Evolutionary conservation across 2,113 vertebrate genomes (phyloP).

Genomic region (Blennius ocellaris): DNA sequence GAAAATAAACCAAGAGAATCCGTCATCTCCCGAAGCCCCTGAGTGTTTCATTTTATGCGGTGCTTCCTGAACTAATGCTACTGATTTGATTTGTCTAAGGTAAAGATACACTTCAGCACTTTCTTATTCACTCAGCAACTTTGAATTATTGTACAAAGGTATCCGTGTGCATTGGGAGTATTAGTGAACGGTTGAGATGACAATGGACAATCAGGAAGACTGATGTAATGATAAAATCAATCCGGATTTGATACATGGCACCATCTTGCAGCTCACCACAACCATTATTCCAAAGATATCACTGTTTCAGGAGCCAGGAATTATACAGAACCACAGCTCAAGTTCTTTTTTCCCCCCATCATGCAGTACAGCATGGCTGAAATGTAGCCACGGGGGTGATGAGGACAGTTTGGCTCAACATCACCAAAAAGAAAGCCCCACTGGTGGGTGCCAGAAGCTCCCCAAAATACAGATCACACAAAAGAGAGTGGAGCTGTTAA

Average conservation of each 20-base stretch:
- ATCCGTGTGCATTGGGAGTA: not conserved
- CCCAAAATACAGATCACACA: conserved; percentile 43
- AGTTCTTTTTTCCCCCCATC: conserved; percentile 22
- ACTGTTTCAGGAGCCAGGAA: conserved; percentile 21
- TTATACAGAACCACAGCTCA: conserved; percentile 46
- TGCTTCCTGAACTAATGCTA: conserved; percentile 43
- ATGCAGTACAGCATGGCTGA: conserved; percentile 15
- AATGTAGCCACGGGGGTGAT: conserved; percentile 49
- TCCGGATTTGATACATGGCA: conserved; percentile 51
- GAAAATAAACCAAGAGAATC: conserved; percentile 30
- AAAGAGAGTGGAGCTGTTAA: conserved; percentile 56
- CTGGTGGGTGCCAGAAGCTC: conserved; percentile 59
- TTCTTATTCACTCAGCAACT: conserved; percentile 30
- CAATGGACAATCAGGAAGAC: conserved; percentile 46
- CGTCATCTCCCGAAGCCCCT: conserved; percentile 31
- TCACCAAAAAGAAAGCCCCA: conserved; percentile 46
- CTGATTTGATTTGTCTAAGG: conserved; percentile 53
- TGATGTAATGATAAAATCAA: conserved; percentile 58
- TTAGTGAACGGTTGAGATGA: conserved; percentile 29
- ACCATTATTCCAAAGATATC: conserved; percentile 37
- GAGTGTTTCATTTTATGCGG: conserved; percentile 51
- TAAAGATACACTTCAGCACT: conserved; percentile 35
- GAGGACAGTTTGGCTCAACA: conserved; percentile 51
- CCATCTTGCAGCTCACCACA: conserved; percentile 32
- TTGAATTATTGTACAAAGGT: conserved; percentile 28